These are phyloP conservation scores for Neoaliturus tenellus DNA, from an alignment of 2,888 invertebrate genomes.

Conservation along the genomic window DNA sequence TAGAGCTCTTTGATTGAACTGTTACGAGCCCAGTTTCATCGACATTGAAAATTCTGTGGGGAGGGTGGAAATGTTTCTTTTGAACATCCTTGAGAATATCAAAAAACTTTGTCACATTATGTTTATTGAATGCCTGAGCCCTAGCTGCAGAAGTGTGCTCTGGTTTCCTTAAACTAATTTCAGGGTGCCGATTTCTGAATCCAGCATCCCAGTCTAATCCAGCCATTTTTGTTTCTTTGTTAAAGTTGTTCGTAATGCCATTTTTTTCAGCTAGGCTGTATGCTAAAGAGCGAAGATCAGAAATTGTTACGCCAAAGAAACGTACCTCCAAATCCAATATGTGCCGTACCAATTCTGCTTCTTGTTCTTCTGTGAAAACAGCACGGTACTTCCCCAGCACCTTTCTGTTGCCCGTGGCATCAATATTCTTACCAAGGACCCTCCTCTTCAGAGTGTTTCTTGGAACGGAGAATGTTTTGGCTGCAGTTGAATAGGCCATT, in stretches of 20 bases:
- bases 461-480: slow-evolving; percentile 12
- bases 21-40: slow-evolving; percentile 70
- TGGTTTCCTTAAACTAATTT: slow-evolving; percentile 49
- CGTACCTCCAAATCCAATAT: slow-evolving; percentile 27
- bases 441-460: slow-evolving; percentile 22
- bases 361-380: slow-evolving; percentile 38
- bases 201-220: slow-evolving; percentile 25
- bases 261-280: slow-evolving; percentile 25
- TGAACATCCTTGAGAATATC: slow-evolving; percentile 47
- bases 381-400: slow-evolving; percentile 39
- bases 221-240: slow-evolving; percentile 17
- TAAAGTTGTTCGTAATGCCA: slow-evolving; percentile 27
- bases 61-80: slow-evolving; percentile 64
- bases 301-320: slow-evolving; percentile 36
- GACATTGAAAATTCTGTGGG: slow-evolving; percentile 68
- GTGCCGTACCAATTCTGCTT: slow-evolving; percentile 28
- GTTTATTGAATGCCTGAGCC: slow-evolving; percentile 59
- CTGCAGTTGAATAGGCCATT: slow-evolving; percentile 11
- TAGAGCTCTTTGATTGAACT: slow-evolving; percentile 67
- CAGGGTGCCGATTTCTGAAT: slow-evolving; percentile 32
- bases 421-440: slow-evolving; percentile 34
- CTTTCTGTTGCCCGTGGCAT: slow-evolving; percentile 35
- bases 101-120: slow-evolving; percentile 59
- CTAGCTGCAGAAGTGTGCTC: slow-evolving; percentile 55
- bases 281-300: slow-evolving; percentile 8